A percentile compares a stretch with the other conserved stretches of the same genome.
Evolutionary conservation across 2,797 vertebrate genomes (phyloP).

Genomic region (Myripristis jacobus): DNA sequence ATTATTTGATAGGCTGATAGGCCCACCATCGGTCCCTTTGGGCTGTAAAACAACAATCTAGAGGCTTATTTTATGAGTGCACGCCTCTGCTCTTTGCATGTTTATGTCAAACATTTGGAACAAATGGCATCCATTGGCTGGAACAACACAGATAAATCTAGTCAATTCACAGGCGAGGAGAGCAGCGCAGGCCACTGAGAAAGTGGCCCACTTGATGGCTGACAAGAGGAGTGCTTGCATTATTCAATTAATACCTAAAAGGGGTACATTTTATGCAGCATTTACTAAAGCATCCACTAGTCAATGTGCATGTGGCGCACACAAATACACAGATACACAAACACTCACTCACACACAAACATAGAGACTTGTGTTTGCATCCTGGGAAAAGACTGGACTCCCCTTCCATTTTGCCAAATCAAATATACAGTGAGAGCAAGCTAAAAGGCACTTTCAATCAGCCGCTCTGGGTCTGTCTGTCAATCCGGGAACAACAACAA

Average conservation of each 20-base stretch:
- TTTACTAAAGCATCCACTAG: slow-evolving; percentile 74
- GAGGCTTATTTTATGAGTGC: slow-evolving; percentile 79
- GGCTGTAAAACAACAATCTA: slow-evolving; percentile 76
- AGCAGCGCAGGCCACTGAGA: slow-evolving; percentile 63
- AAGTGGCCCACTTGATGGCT: slow-evolving; percentile 79
- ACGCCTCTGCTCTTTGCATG: slow-evolving; percentile 82
- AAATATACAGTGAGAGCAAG: slow-evolving; percentile 85
- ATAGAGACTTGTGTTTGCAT: slow-evolving; percentile 76
- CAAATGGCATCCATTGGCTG: slow-evolving; percentile 82
- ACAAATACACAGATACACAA: slow-evolving; percentile 60
- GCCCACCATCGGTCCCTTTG: slow-evolving; percentile 64
- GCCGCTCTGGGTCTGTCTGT: slow-evolving; percentile 81
- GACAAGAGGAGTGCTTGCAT: slow-evolving; percentile 79
- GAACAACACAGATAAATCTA: slow-evolving; percentile 83
- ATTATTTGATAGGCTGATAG: slow-evolving; percentile 67
- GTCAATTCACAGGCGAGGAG: slow-evolving; percentile 70
- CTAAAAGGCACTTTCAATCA: slow-evolving; percentile 86
- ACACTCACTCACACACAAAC: slow-evolving; percentile 70
- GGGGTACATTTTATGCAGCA: slow-evolving; percentile 79
- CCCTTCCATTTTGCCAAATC: slow-evolving; percentile 84
- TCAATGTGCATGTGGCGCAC: slow-evolving; percentile 51
- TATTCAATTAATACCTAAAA: slow-evolving; percentile 85
- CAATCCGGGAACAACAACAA: slow-evolving; percentile 84
- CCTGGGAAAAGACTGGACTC: slow-evolving; percentile 82
- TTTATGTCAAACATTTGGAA: slow-evolving; percentile 84